Base-by-base conservation (phyloP, 2,113 vertebrate genomes). In the Nymphicus hollandicus region DNA sequence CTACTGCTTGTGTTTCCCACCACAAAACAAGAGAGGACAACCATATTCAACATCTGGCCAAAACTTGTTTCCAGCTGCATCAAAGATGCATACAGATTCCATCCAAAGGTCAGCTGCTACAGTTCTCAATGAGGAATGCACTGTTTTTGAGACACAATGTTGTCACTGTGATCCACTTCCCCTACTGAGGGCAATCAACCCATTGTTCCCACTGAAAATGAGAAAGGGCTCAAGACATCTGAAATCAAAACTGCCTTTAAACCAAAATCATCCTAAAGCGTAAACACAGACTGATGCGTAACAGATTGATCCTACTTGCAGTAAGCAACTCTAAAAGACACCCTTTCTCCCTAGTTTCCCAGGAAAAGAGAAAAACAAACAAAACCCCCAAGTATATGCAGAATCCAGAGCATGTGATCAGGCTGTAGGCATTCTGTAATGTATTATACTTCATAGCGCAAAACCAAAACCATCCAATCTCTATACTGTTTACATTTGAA, bases 151-250 rank as follows among this genome's bases (percentile, higher is more conserved):
- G 77, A 89, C 44, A 91, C 89, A 93, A 50, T 29, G 28, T 28
- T 91, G 79, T 90, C 93, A 92, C 88, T 91, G 77, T 80, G 81
- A 92, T 65, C 47, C 28, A n/a, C 52, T 92, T 76, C 66, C 83
- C 70, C 86, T 86, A 20, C 29, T 71, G 31, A 52, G 31, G n/a
- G 90, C 72, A 88, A 86, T 64, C 65, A 65, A 52, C 14, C 28
- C 49, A 43, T 60, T 88, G 82, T 33, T 84, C 44, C 49, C 60
- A 65, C 29, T 53, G 52, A 81, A 94, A 65, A 88, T 44, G 29
- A 84, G 58, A 94, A 81, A 77, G 47, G 22, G 49, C 77, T 52
- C 1, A 1, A 92, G 65, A 91, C 11, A 49, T 84, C 58, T 66
- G 44, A 92, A 94, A 72, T 52, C 55, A 72, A 83, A 92, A 80